phyloP scores from a whole-genome alignment of 2,113 vertebrate species.

The Periophthalmodon schlosseri region DNA sequence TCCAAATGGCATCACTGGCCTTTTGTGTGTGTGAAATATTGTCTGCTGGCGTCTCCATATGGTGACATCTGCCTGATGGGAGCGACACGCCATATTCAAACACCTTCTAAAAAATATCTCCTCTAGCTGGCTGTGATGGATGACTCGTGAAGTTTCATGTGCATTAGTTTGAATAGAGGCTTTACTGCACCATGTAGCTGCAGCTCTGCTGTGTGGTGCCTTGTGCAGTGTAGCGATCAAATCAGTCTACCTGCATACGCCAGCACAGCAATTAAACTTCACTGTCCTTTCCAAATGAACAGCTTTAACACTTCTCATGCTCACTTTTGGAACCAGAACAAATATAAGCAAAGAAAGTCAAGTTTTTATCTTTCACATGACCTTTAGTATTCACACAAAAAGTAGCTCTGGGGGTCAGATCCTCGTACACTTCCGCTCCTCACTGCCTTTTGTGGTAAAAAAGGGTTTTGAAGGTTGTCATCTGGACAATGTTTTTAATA shows the following conservation, averaged over 20 bases:
- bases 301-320: conserved; percentile 51
- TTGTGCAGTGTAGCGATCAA: conserved; percentile 56
- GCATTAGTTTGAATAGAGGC: conserved; percentile 14
- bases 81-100: conserved; percentile 35
- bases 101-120: conserved; percentile 40
- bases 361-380: background rate
- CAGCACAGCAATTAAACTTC: conserved; percentile 65
- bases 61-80: conserved; percentile 65
- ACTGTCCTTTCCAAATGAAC: conserved; percentile 45
- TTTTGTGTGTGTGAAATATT: conserved; percentile 53
- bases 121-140: conserved; percentile 66
- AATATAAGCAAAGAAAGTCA: too few relatives aligned
- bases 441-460: too few relatives aligned
- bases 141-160: conserved; percentile 55
- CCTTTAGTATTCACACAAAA: background rate
- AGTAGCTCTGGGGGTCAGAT: conserved; percentile 18
- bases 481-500: too few relatives aligned
- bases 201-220: conserved; percentile 46
- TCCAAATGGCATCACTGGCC: conserved; percentile 47
- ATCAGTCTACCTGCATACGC: conserved; percentile 52
- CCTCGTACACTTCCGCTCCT: background rate
- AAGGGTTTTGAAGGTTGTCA: too few relatives aligned
- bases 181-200: conserved; percentile 44
- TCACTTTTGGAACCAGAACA: background rate
- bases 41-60: conserved; percentile 44